Conservation (phyloP, 2,888 invertebrate species). For the Calameuta idolon region DNA sequence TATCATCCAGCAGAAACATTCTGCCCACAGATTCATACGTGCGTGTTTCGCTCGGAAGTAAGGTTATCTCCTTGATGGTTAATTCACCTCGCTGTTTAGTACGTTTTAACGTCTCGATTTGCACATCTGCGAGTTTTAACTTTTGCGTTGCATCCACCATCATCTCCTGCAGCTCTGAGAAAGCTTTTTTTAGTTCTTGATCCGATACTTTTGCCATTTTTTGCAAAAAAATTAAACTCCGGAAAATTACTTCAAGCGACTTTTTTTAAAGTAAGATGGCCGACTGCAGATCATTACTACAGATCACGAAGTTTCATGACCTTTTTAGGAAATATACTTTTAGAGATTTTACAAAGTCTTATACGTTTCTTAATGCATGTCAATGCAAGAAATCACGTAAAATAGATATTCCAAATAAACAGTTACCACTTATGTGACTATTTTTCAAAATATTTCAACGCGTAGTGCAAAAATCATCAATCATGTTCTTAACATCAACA, state of each 20-base stretch:
- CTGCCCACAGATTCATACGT: constrained; percentile 87
- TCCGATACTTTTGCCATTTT: constrained; percentile 70
- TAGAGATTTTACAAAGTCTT: neutral
- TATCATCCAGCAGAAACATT: constrained; percentile 83
- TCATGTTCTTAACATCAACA: neutral
- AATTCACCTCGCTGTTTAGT: constrained; percentile 78
- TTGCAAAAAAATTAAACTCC: neutral
- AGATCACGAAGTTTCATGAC: neutral
- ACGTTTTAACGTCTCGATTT: constrained; percentile 78
- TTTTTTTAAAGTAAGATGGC: neutral
- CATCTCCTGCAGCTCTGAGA: constrained; percentile 84
- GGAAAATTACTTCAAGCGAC: neutral
- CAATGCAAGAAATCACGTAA: neutral
- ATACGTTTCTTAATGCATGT: neutral
- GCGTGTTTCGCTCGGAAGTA: constrained; percentile 74
- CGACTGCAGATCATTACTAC: neutral
- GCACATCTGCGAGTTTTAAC: constrained; percentile 81
- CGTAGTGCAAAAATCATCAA: neutral
- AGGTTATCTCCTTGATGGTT: constrained; percentile 74
- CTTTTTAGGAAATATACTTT: neutral
- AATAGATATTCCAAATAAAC: too few relatives aligned
- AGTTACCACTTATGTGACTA: too few relatives aligned
- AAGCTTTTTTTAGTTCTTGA: constrained; percentile 78
- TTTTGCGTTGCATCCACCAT: constrained; percentile 85
- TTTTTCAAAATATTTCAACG: neutral